Evolutionary conservation across 2,113 vertebrate genomes (phyloP).

Genomic region (Loxodonta africana): DNA sequence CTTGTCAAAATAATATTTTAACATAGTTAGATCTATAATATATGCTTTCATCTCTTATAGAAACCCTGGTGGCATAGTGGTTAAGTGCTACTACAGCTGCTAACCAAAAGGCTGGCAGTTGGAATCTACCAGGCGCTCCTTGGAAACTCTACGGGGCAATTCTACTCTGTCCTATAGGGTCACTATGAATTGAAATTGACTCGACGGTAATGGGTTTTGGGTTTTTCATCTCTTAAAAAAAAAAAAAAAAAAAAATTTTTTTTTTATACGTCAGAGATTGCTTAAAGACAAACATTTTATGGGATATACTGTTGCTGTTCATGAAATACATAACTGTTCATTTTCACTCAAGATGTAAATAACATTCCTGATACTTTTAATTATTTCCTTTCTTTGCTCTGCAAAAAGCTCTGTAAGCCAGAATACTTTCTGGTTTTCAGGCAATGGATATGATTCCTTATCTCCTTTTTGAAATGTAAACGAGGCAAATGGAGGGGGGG

Average conservation of each 20-base stretch:
- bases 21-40: background rate
- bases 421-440: background rate
- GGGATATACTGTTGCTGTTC: background rate
- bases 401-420: background rate
- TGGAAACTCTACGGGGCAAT: too few relatives aligned
- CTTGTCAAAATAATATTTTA: constrained; percentile 23
- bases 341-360: background rate
- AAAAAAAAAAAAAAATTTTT: too few relatives aligned
- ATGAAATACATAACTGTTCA: constrained; percentile 1
- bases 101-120: too few relatives aligned
- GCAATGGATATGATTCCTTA: background rate
- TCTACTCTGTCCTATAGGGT: too few relatives aligned
- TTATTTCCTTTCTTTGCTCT: background rate
- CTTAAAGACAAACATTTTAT: background rate
- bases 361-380: background rate
- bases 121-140: too few relatives aligned
- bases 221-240: too few relatives aligned
- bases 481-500: background rate
- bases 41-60: background rate
- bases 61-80: too few relatives aligned
- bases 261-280: background rate
- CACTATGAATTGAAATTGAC: too few relatives aligned
- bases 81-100: too few relatives aligned
- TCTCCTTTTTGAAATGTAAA: constrained; percentile 5
- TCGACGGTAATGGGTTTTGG: too few relatives aligned